A percentile compares a stretch with the other conserved stretches of the same genome.
phyloP scores from a whole-genome alignment of 2,797 vertebrate species.

The Sparus aurata region DNA sequence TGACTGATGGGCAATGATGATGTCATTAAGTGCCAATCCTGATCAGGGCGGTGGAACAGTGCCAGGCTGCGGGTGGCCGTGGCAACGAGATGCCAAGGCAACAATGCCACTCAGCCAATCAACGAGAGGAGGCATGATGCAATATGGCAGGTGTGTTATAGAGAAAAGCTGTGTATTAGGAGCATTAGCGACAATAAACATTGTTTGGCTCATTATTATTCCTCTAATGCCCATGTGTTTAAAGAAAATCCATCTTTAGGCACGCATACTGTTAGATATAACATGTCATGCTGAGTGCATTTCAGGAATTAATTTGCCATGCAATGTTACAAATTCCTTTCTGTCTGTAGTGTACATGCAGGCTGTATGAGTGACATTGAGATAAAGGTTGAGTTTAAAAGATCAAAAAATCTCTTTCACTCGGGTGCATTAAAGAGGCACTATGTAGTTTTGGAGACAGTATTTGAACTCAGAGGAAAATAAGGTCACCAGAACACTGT shows the following conservation, averaged over 20 bases:
- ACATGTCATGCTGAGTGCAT: conserved; percentile 11
- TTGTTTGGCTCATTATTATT: conserved; percentile 33
- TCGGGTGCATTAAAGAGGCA: too few species aligned
- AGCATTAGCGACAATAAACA: conserved; percentile 10
- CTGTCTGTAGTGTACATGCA: background rate
- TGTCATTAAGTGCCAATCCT: conserved; percentile 80
- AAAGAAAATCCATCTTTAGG: conserved; percentile 27
- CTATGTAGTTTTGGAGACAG: too few species aligned
- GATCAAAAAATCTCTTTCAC: background rate
- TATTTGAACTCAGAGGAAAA: too few species aligned
- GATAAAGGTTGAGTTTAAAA: background rate
- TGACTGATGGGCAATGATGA: conserved; percentile 80
- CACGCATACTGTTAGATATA: background rate
- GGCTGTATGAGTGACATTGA: background rate
- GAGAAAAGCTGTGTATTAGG: conserved; percentile 27
- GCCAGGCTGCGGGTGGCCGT: conserved; percentile 77
- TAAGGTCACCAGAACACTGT: too few species aligned
- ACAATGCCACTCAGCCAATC: conserved; percentile 69
- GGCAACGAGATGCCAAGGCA: conserved; percentile 76
- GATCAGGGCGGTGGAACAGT: conserved; percentile 76
- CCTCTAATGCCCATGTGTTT: conserved; percentile 1
- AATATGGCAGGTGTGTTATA: conserved; percentile 70
- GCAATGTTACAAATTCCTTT: background rate
- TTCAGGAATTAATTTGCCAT: conserved; percentile 22
- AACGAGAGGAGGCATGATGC: conserved; percentile 49